Conservation (phyloP, 2,888 invertebrate genomes). For the Clepsis dumicolana region DNA sequence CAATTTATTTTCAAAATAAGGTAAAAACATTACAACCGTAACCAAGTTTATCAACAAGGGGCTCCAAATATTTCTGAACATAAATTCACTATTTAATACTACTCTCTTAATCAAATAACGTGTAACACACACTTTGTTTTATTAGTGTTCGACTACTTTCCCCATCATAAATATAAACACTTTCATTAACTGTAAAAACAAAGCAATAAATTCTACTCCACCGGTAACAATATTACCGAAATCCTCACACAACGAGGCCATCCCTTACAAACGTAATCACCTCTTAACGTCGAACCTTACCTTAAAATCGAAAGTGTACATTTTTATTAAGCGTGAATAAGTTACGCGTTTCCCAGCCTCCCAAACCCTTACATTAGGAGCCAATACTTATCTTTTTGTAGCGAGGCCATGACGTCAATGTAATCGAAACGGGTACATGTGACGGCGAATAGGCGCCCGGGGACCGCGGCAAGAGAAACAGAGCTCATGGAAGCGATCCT, state of each 20-base stretch:
- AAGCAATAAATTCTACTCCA: conserved; percentile 3
- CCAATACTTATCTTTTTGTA: conserved; percentile 76
- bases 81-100: too few species aligned
- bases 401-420: conserved; percentile 68
- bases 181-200: conserved; percentile 2
- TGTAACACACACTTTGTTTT: background rate
- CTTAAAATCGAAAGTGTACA: conserved; percentile 44
- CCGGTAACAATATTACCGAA: conserved; percentile 21
- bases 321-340: conserved; percentile 54
- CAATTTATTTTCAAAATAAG: too few species aligned
- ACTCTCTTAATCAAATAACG: background rate
- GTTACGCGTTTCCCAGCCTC: conserved; percentile 58
- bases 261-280: conserved; percentile 38
- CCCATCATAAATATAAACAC: background rate
- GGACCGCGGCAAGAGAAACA: conserved; percentile 52
- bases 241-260: conserved; percentile 17
- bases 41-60: too few species aligned
- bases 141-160: background rate
- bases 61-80: too few species aligned
- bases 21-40: too few species aligned
- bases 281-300: conserved; percentile 38
- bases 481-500: conserved; percentile 34
- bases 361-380: conserved; percentile 70
- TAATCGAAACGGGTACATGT: conserved; percentile 73
- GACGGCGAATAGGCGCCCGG: conserved; percentile 65